Evolutionary conservation across 2,797 vertebrate genomes (phyloP).

Genomic region (Acanthurus tractus): DNA sequence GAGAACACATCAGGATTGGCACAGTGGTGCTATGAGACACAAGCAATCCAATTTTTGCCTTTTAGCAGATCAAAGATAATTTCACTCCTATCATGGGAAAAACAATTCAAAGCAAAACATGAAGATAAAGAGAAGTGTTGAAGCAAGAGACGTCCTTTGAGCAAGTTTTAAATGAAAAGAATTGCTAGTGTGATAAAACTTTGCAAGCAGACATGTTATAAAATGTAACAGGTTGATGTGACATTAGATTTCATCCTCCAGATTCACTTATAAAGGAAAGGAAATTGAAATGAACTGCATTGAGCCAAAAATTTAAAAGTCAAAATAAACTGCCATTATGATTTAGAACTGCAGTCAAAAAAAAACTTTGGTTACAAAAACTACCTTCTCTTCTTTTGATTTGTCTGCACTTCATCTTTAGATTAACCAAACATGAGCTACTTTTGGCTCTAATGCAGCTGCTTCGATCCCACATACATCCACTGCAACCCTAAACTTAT

Average conservation of each 20-base stretch:
- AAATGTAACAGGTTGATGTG: conserved; percentile 5
- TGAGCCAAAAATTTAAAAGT: background rate
- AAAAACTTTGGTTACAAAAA: background rate
- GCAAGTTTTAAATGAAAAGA: conserved; percentile 5
- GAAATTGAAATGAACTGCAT: background rate
- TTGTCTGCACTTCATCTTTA: too few species aligned
- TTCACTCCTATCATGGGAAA: background rate
- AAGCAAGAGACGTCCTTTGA: background rate
- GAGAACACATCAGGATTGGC: conserved; percentile 11
- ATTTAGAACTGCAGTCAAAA: background rate
- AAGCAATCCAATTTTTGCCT: background rate
- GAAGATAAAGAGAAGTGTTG: background rate
- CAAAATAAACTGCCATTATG: background rate
- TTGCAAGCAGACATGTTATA: conserved; percentile 1
- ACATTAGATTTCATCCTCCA: conserved; percentile 5
- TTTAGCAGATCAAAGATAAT: conserved; percentile 7
- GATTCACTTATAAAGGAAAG: background rate
- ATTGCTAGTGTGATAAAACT: conserved; percentile 12
- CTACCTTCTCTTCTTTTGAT: too few species aligned
- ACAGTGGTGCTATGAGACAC: background rate
- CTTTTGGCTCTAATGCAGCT: too few species aligned
- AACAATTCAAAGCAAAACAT: background rate
- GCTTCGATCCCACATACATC: too few species aligned
- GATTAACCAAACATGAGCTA: too few species aligned
- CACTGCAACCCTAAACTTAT: too few species aligned